These are phyloP conservation scores for Rhabditophanes sp. DNA, from an alignment of 2,888 invertebrate species.

Conservation along the genomic window DNA sequence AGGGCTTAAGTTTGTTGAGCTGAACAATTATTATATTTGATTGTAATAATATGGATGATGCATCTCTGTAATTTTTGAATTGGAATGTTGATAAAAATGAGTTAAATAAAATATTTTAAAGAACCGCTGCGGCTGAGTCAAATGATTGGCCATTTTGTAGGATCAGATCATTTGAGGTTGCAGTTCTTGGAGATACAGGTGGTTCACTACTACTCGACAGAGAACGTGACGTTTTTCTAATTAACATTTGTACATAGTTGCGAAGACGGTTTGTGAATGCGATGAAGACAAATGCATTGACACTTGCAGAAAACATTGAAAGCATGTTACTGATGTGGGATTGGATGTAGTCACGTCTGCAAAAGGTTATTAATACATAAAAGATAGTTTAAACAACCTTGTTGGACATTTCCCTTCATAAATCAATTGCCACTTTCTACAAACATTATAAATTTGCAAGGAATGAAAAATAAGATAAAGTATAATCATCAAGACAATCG, in stretches of 20 bases:
- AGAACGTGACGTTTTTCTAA: conserved; percentile 39
- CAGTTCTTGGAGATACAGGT: conserved; percentile 30
- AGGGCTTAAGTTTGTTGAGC: too few species aligned
- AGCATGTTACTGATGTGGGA: conserved; percentile 34
- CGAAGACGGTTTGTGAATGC: conserved; percentile 36
- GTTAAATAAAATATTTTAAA: too few species aligned
- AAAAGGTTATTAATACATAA: conserved; percentile 6
- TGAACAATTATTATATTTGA: too few species aligned
- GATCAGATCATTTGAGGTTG: conserved; percentile 22
- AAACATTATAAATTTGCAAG: conserved; percentile 29
- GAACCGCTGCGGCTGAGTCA: too few species aligned
- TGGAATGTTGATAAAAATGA: too few species aligned
- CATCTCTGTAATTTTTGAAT: too few species aligned
- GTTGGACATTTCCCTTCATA: conserved; percentile 33
- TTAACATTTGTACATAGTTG: conserved; percentile 31
- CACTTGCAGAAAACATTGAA: conserved; percentile 36
- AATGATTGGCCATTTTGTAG: neutral
- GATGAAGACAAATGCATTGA: conserved; percentile 43
- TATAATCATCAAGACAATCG: conserved; percentile 38
- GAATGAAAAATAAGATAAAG: conserved; percentile 39
- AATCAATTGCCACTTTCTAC: conserved; percentile 37
- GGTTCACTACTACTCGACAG: conserved; percentile 38
- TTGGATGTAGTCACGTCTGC: conserved; percentile 37
- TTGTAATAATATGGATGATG: too few species aligned
- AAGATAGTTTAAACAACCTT: conserved; percentile 18